Base-by-base conservation (phyloP, 2,888 invertebrate species). In the Hirudinaria manillensis region DNA sequence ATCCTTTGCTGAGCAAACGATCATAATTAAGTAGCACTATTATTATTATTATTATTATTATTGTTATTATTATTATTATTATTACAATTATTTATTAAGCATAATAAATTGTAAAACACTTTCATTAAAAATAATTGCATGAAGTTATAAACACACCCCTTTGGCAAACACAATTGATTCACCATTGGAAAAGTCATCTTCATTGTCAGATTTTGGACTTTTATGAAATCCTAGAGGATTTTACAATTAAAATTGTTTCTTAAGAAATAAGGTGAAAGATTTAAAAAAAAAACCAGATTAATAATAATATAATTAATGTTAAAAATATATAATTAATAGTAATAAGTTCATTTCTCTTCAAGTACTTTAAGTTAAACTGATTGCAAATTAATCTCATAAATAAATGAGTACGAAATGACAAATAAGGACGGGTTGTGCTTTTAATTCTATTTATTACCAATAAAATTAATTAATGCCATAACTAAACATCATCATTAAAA, bases 151-250 rank as follows among this genome's bases (percentile, higher is more conserved):
- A 27, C 61, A 27, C 16, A 68, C 68, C 36, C 68, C 68, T 24
- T 68, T 68, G 27, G 68, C 68, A 36, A 34, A 68, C 13, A 68
- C n/a, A 29, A 68, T 13, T 13, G 68, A n/a, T 68, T 68, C 68
- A 32, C 36, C 84, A 75, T 80, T 81, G 38, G 84, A 82, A 45
- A 83, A 83, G 27, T 83, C 85, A 24, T 86, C 86, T 70, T 86
- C 86, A 68, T 85, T 83, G 77, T 84, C 84, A 68, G 84, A 83
- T 72, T 84, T 84, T n/a, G 83, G 80, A 24, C 79, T 78, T 38
- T 83, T 80, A 74, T 81, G 81, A 82, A 83, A 83, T 16, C 82
- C 84, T 84, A 75, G 7, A 53, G 36, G 36, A 45, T n/a, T n/a
- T 34, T 1, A 74, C 21, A 61, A 56, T 29, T 29, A 75, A 19